Conservation (phyloP, 1,140 invertebrate species). For the Drosophila rhopaloa region DNA sequence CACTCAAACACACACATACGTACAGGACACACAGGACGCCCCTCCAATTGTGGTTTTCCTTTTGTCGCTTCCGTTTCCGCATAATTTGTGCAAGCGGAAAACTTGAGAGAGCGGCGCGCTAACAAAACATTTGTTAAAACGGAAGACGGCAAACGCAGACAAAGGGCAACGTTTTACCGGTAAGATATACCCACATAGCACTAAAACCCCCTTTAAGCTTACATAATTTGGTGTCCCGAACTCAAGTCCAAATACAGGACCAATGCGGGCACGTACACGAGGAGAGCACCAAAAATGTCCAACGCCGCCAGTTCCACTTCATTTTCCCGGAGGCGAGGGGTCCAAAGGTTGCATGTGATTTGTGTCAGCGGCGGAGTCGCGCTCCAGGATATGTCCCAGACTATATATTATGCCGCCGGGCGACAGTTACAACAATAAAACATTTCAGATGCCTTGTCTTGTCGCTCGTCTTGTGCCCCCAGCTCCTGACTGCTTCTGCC, state of each 20-base stretch:
- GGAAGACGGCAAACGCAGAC: slow-evolving; percentile 75
- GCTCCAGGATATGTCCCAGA: slow-evolving; percentile 62
- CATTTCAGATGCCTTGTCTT: slow-evolving; percentile 77
- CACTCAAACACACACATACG: slow-evolving; percentile 39
- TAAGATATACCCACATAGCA: slow-evolving; percentile 14
- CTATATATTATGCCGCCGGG: slow-evolving; percentile 76
- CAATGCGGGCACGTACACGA: slow-evolving; percentile 62
- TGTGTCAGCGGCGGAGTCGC: slow-evolving; percentile 59
- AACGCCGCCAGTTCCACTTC: slow-evolving; percentile 11
- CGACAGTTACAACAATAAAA: slow-evolving; percentile 83
- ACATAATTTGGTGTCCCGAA: slow-evolving; percentile 71
- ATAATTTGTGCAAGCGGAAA: slow-evolving; percentile 78
- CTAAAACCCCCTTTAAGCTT: slow-evolving; percentile 69
- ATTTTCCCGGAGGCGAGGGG: slow-evolving; percentile 15
- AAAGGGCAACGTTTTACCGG: slow-evolving; percentile 19
- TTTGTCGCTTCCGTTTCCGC: slow-evolving; percentile 80
- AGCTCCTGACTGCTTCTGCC: neutral
- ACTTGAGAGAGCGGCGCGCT: slow-evolving; percentile 60
- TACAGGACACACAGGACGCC: slow-evolving; percentile 26
- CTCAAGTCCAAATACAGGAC: slow-evolving; percentile 38
- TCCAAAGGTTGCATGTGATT: slow-evolving; percentile 79
- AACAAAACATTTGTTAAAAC: slow-evolving; percentile 82
- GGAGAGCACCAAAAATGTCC: slow-evolving; percentile 50
- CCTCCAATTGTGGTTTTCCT: slow-evolving; percentile 80
- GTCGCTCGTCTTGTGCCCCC: slow-evolving; percentile 42